A percentile compares a stretch with the other conserved stretches of the same genome.
Conservation (phyloP, 2,888 invertebrate genomes). For the Cryptus viduatorius region DNA sequence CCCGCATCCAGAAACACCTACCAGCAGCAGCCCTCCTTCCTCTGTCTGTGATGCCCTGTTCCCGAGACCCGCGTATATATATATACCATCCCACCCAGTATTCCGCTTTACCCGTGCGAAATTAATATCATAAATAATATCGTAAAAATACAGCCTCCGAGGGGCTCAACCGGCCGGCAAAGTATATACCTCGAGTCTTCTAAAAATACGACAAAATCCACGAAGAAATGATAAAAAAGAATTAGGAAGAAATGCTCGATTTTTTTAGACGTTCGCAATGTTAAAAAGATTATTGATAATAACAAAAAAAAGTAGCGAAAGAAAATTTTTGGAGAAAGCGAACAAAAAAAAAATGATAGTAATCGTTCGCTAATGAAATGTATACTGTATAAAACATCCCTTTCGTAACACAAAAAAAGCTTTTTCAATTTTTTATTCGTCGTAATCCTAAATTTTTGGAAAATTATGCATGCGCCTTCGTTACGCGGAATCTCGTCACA, state of each 20-base stretch:
- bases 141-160: slow-evolving; percentile 80
- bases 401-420: too few species aligned
- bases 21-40: slow-evolving; percentile 8
- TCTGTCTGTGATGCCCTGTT: slow-evolving; percentile 45
- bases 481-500: not conserved
- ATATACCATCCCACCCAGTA: slow-evolving; percentile 6
- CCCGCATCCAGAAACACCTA: slow-evolving; percentile 27
- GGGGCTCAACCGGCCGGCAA: slow-evolving; percentile 69
- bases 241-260: not conserved
- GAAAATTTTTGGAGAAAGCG: too few species aligned
- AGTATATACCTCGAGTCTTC: slow-evolving; percentile 59
- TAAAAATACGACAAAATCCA: slow-evolving; percentile 4
- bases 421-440: too few species aligned
- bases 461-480: not conserved
- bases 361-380: too few species aligned
- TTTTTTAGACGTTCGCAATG: not conserved
- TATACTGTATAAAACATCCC: too few species aligned
- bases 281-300: not conserved
- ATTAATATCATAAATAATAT: slow-evolving; percentile 85
- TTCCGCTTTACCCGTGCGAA: slow-evolving; percentile 77
- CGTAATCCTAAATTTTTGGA: too few species aligned
- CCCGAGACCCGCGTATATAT: slow-evolving; percentile 23
- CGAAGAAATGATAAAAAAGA: not conserved
- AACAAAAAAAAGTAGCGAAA: too few species aligned
- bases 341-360: too few species aligned